Percentiles rank a stretch among this genome's conserved stretches.
Conservation (phyloP, 2,888 invertebrate genomes). For the Aricia artaxerxes region DNA sequence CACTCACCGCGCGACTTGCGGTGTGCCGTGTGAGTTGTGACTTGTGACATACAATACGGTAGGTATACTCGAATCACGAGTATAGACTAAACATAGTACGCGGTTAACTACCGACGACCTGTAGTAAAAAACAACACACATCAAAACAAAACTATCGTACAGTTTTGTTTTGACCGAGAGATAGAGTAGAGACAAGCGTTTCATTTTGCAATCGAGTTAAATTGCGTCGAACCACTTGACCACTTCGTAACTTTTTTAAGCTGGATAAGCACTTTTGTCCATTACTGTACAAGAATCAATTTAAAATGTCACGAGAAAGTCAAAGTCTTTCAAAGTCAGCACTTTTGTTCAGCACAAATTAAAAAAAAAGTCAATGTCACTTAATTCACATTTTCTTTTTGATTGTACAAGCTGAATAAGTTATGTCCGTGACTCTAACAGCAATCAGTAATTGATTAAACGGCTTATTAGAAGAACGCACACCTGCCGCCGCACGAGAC, state of each 20-base stretch:
- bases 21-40: not conserved
- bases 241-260: too few species aligned
- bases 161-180: not conserved
- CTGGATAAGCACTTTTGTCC: too few species aligned
- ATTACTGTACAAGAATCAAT: too few species aligned
- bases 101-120: not conserved
- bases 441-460: not conserved
- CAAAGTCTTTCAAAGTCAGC: too few species aligned
- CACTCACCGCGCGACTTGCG: constrained; percentile 3
- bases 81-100: not conserved
- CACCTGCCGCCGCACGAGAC: not conserved
- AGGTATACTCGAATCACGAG: not conserved
- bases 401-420: not conserved
- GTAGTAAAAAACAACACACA: not conserved
- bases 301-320: too few species aligned
- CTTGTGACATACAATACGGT: not conserved
- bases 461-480: not conserved
- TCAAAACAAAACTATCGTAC: not conserved
- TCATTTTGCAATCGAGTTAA: too few species aligned
- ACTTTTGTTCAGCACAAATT: too few species aligned
- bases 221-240: too few species aligned
- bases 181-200: too few species aligned
- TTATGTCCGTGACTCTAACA: not conserved
- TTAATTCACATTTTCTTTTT: too few species aligned
- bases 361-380: too few species aligned